phyloP scores from a whole-genome alignment of 2,113 vertebrate genomes.

The Pyxicephalus adspersus region DNA sequence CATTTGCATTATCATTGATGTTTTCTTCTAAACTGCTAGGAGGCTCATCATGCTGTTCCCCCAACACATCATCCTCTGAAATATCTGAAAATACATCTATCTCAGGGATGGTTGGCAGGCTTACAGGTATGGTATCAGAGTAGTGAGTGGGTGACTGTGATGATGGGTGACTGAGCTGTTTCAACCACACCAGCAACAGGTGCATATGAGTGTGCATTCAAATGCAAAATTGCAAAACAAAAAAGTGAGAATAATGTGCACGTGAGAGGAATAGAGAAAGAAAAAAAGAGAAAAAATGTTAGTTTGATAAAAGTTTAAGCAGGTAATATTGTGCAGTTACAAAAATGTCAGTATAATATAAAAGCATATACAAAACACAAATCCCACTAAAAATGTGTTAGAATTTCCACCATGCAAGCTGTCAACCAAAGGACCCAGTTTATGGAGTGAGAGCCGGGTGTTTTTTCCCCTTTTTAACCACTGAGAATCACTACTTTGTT shows the following conservation, averaged over 20 bases:
- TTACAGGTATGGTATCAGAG: conserved; percentile 73
- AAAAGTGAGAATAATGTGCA: conserved; percentile 62
- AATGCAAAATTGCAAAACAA: conserved; percentile 58
- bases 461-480: no score
- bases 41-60: conserved; percentile 65
- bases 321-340: conserved; percentile 48
- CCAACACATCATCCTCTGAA: conserved; percentile 83
- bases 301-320: conserved; percentile 51
- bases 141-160: conserved; percentile 75
- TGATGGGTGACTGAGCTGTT: conserved; percentile 77
- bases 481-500: no score
- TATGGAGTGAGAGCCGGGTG: no score
- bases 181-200: conserved; percentile 59
- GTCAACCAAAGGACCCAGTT: no score
- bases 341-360: conserved; percentile 21
- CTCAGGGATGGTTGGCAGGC: conserved; percentile 82
- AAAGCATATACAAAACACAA: not conserved
- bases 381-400: no score
- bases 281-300: conserved; percentile 71
- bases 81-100: conserved; percentile 87
- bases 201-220: conserved; percentile 61
- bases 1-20: conserved; percentile 54
- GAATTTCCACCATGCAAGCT: no score
- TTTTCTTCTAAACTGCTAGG: conserved; percentile 62
- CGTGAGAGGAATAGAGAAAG: conserved; percentile 61